Evolutionary conservation across 2,888 invertebrate species (phyloP), one percentile per base, ranked within the genome.

Genomic region (Ophion ventricosus): DNA sequence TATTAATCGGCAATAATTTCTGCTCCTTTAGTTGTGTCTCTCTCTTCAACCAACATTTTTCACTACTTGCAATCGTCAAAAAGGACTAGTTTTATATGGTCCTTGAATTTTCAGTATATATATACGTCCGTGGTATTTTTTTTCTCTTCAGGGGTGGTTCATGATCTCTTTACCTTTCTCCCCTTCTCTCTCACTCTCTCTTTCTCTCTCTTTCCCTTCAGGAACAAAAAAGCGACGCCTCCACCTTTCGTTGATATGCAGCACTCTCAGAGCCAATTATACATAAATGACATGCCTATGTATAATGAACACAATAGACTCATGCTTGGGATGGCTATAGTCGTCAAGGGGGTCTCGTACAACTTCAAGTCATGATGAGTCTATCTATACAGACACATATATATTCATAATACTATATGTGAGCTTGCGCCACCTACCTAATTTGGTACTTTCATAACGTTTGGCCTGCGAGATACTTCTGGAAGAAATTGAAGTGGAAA

Each of bases 261-360:
- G 81, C 79, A 79, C 84, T 82, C 82, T 76, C 73, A 54, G 26
- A 76, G 84, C 81, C 81, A 84, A 84, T 84, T 84, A 81, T 78
- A 74, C 84, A 73, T 70, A 20, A 59, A 43, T 70, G 70, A 64
- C 57, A 56, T 66, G 17, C 20, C 5, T 35, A 40, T 67, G 14
- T 40, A 23, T 29, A 57, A 79, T 83, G 43, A 23, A 29, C 49
- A 70, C 78, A 78, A 79, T 79, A 35, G 72, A 63, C 75, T 83
- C 80, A 77, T 66, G 59, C 78, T 74, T 69, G 78, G 69, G 82
- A 74, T 84, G 69, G 69, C 26, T 66, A 43, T 63, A 64, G 74
- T 77, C 64, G 64, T 76, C 49, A 35, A 73, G 76, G 25, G 66
- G 25, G 66, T 66, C 67, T 61, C 63, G 76, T 25, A 72, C 73